A percentile compares a stretch with the other conserved stretches of the same genome.
Evolutionary conservation across 2,888 invertebrate genomes (phyloP).

Genomic region (Morinoia aosen): DNA sequence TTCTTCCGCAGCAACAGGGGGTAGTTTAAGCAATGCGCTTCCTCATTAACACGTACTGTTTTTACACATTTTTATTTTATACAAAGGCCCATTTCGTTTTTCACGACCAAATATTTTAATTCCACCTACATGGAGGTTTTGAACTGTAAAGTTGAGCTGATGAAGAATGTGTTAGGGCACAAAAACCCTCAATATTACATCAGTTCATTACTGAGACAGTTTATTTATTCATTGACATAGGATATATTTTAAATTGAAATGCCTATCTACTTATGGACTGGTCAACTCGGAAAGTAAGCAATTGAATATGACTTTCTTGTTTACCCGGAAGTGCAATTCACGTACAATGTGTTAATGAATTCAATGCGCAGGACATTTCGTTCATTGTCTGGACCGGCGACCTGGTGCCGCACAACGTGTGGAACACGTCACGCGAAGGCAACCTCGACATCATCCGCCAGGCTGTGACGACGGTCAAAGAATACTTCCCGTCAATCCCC

Average conservation of each 20-base stretch:
- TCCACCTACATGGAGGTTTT: not conserved
- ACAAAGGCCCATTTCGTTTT: not conserved
- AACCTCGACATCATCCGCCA: constrained; percentile 88
- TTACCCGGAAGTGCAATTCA: not conserved
- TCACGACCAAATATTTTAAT: not conserved
- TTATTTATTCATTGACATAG: too few species aligned
- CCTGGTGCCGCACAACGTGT: constrained; percentile 74
- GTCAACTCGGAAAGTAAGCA: not conserved
- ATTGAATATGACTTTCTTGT: not conserved
- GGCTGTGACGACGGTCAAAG: constrained; percentile 77
- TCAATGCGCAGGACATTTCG: constrained; percentile 69
- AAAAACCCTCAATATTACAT: not conserved
- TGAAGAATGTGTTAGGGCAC: not conserved
- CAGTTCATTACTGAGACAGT: not conserved
- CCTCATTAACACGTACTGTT: too few species aligned
- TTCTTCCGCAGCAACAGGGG: too few species aligned
- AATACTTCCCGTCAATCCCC: constrained; percentile 84
- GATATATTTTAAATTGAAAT: not conserved
- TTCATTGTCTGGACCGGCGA: constrained; percentile 75
- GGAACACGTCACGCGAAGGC: constrained; percentile 82
- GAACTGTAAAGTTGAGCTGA: not conserved
- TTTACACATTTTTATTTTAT: too few species aligned
- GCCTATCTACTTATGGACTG: not conserved
- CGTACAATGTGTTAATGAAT: not conserved
- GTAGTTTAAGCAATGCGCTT: too few species aligned